Evolutionary conservation across 2,888 invertebrate genomes (phyloP).

Genomic region (Lobophora halterata): DNA sequence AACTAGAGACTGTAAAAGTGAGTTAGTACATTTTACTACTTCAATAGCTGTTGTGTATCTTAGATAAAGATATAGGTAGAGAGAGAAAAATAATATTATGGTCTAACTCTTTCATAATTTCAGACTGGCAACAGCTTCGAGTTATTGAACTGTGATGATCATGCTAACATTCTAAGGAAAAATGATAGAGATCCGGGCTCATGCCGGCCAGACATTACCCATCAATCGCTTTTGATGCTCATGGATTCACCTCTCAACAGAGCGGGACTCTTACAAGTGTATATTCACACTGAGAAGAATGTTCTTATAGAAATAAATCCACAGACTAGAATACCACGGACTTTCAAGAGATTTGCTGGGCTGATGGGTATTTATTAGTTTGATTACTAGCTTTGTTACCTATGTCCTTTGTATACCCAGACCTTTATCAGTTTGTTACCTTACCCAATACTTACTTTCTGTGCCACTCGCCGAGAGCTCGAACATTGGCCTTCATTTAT

Average conservation of each 20-base stretch:
- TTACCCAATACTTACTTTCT: no score
- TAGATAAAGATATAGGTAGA: no score
- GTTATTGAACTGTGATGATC: constrained; percentile 96
- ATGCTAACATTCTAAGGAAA: constrained; percentile 90
- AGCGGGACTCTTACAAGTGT: constrained; percentile 97
- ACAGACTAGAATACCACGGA: constrained; percentile 97
- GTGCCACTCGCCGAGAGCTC: no score
- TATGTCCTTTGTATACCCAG: no score
- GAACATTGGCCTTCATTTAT: no score
- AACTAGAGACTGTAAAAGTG: constrained; percentile 97
- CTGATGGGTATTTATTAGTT: constrained; percentile 88
- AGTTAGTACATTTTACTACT: no score
- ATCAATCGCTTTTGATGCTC: constrained; percentile 98
- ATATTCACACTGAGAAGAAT: constrained; percentile 94
- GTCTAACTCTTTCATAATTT: constrained; percentile 9
- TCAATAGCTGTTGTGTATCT: no score
- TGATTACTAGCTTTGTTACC: no score
- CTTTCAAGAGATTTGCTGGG: constrained; percentile 97
- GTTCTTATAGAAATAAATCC: constrained; percentile 97
- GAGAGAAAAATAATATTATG: no score
- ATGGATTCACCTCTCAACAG: constrained; percentile 98
- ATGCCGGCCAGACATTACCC: constrained; percentile 97
- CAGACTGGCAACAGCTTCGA: constrained; percentile 94
- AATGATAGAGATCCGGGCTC: constrained; percentile 92
- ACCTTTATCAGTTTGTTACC: no score